phyloP scores from a whole-genome alignment of 1,140 invertebrate genomes.

The Conopomorpha cramerella region DNA sequence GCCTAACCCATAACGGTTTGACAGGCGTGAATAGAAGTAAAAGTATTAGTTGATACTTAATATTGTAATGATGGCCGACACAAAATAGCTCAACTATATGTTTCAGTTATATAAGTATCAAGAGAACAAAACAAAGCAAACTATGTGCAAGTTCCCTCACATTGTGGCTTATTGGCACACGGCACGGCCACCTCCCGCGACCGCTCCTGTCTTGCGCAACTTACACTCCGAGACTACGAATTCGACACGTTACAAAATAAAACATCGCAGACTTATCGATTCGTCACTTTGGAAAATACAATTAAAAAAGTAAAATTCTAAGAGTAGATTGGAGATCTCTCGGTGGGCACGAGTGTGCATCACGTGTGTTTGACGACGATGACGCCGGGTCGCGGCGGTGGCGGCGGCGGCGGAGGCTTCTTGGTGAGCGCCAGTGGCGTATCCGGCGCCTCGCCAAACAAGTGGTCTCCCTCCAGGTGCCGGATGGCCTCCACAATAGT shows the following conservation, averaged over 20 bases:
- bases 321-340: slow-evolving; percentile 54
- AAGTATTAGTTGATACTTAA: no score
- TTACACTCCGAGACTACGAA: slow-evolving; percentile 6
- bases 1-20: no score
- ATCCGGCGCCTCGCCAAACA: slow-evolving; percentile 80
- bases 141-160: background rate
- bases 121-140: no score
- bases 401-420: slow-evolving; percentile 57
- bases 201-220: no score
- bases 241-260: slow-evolving; percentile 35
- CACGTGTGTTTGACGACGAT: slow-evolving; percentile 85
- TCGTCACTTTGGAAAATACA: slow-evolving; percentile 57
- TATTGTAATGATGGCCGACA: no score
- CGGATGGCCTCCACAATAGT: slow-evolving; percentile 97
- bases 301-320: slow-evolving; percentile 50
- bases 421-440: slow-evolving; percentile 77
- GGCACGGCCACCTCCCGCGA: no score
- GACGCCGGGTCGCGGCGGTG: slow-evolving; percentile 79
- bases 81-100: no score
- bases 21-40: no score
- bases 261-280: slow-evolving; percentile 57
- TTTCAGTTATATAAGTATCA: no score
- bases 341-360: slow-evolving; percentile 46
- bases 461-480: slow-evolving; percentile 92
- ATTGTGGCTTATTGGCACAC: background rate